Percentiles rank a stretch among this genome's conserved stretches.
Conservation (phyloP, 2,113 vertebrate species). For the Martes martes region DNA sequence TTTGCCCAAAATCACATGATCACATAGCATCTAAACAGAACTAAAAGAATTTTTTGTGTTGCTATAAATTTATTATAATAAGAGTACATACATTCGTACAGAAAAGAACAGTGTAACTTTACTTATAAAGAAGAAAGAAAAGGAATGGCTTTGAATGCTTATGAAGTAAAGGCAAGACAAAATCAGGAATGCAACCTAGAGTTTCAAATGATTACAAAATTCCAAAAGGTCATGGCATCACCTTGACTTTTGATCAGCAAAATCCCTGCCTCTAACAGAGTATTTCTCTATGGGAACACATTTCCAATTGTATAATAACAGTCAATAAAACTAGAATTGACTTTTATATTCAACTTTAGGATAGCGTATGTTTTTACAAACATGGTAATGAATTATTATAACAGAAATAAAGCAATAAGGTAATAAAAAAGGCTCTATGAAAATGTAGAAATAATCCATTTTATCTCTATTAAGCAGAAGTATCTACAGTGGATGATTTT, state of each 20-base stretch:
- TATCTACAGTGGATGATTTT: background rate
- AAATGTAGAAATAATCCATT: background rate
- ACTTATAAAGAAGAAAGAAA: background rate
- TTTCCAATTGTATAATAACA: background rate
- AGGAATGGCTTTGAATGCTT: background rate
- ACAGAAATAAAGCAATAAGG: background rate
- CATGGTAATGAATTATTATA: background rate
- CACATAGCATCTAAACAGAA: background rate
- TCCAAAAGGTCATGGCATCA: background rate
- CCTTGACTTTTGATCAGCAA: background rate
- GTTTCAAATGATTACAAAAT: background rate
- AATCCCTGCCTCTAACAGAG: background rate
- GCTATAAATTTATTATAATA: background rate
- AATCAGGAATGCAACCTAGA: too few species aligned
- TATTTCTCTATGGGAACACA: background rate
- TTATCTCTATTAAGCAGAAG: background rate
- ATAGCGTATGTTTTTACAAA: background rate
- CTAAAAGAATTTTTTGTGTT: background rate
- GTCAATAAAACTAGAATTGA: background rate
- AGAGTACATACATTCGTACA: background rate
- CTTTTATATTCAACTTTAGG: background rate
- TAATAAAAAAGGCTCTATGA: background rate
- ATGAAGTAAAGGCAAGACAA: background rate
- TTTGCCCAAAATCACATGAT: background rate
- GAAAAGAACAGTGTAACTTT: background rate